Evolutionary conservation across 2,113 vertebrate species (phyloP).

Genomic region (Sinocyclocheilus grahami): DNA sequence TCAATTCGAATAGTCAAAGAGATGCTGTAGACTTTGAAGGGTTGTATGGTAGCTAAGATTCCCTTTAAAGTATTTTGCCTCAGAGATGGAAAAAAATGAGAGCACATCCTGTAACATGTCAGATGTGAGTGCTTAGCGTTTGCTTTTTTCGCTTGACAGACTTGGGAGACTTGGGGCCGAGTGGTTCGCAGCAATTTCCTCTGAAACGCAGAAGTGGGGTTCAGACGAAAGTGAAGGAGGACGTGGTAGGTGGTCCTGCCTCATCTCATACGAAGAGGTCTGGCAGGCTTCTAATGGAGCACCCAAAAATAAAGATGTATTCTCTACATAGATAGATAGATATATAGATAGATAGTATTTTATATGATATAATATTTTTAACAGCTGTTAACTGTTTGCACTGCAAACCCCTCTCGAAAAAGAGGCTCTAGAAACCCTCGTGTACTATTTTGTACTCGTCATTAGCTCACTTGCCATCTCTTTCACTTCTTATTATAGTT

Average conservation of each 20-base stretch:
- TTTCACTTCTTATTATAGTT: neutral
- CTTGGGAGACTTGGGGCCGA: slow-evolving; percentile 1
- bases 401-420: neutral
- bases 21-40: slow-evolving; percentile 6
- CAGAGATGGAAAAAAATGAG: neutral
- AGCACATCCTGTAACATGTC: slow-evolving; percentile 22
- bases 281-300: neutral
- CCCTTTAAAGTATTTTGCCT: slow-evolving; percentile 20
- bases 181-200: slow-evolving; percentile 61
- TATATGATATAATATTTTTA: too few relatives aligned
- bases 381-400: neutral
- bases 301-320: too few relatives aligned
- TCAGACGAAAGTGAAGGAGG: slow-evolving; percentile 52
- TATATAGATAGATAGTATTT: too few relatives aligned
- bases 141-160: slow-evolving; percentile 6
- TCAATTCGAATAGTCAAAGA: slow-evolving; percentile 4
- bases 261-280: neutral
- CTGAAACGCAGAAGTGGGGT: slow-evolving; percentile 55
- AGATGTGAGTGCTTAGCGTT: slow-evolving; percentile 2
- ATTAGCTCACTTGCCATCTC: slow-evolving; percentile 22
- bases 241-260: slow-evolving; percentile 21
- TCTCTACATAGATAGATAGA: too few relatives aligned
- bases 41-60: slow-evolving; percentile 11
- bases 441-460: slow-evolving; percentile 8
- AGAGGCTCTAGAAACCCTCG: neutral